Evolutionary conservation across 2,113 vertebrate species (phyloP), one percentile per base, ranked within the genome.

Genomic region (Coptodon bakossiorum): DNA sequence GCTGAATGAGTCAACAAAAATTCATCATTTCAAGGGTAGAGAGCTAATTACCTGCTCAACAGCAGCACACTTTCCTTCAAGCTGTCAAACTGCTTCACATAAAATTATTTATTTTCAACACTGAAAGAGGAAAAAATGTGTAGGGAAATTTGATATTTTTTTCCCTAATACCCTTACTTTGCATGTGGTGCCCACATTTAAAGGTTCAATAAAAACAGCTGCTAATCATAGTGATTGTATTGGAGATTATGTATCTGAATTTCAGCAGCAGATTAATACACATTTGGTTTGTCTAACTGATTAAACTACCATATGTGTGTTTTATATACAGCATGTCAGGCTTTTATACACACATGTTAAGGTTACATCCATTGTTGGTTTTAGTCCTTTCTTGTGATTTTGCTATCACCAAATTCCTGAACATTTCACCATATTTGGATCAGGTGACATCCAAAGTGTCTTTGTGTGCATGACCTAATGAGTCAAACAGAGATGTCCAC

Each of bases 401-500:
- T 71, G 38, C n/a, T 6, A 7, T 11, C 43, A 50, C 24, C 16
- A 78, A 31, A 31, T 76, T 76, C 71, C 24, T 56, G 36, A 57
- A n/a, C 43, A 4, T 59, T 83, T 31, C 34, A 52, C 29, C 59
- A 24, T 61, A 45, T 6, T 14, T 29, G 17, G 54, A 71, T 71
- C 36, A 81, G 11, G 84, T 36, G 38, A 11, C 63, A 13, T 79
- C 45, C 82, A 22, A 56, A 19, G 40, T 14, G 29, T 40, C 79
- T 86, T 40, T 66, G 53, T 52, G 10, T 22, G 57, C 82, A 27
- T 73, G 84, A 91, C 84, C 86, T 34, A 5, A 53, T 81, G 81
- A 89, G 50, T 88, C 52, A 83, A 87, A 83, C 82, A 40, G 79
- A 90, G 81, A 81, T 63, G 90, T 93, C 89, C 91, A 82, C 86